phyloP scores from a whole-genome alignment of 2,888 invertebrate genomes.

The Zaprionus obscuricornis region DNA sequence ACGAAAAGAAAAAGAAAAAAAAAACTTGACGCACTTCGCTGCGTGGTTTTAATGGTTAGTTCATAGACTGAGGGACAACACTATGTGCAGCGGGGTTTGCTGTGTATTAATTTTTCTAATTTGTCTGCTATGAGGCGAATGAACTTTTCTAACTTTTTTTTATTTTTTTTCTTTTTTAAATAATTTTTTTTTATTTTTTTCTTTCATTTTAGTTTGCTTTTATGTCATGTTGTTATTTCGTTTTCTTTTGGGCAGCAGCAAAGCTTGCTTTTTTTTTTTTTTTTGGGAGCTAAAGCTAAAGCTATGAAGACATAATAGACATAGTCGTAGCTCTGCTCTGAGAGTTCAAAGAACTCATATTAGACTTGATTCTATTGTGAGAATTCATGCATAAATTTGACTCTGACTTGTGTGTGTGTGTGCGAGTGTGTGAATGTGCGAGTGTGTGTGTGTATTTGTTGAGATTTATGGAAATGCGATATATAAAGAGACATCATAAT shows the following conservation, averaged over 20 bases:
- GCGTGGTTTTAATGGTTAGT: slow-evolving; percentile 29
- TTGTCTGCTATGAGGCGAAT: slow-evolving; percentile 70
- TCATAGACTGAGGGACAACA: not conserved
- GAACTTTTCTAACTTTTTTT: slow-evolving; percentile 60
- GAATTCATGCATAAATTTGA: slow-evolving; percentile 71
- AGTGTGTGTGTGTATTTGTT: slow-evolving; percentile 20
- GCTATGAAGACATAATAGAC: slow-evolving; percentile 72
- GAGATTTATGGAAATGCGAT: slow-evolving; percentile 65
- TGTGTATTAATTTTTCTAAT: slow-evolving; percentile 77
- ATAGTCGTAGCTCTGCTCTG: slow-evolving; percentile 48
- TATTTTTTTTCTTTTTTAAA: slow-evolving; percentile 28
- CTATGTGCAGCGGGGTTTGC: slow-evolving; percentile 29
- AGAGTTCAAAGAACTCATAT: slow-evolving; percentile 73
- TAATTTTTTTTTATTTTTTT: slow-evolving; percentile 27
- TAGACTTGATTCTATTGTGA: slow-evolving; percentile 62
- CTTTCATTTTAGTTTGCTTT: slow-evolving; percentile 49
- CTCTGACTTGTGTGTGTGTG: slow-evolving; percentile 47
- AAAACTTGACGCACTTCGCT: slow-evolving; percentile 59
- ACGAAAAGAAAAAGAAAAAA: slow-evolving; percentile 16
- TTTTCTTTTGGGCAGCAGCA: slow-evolving; percentile 60
- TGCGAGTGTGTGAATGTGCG: no score
- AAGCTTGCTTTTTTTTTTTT: slow-evolving; percentile 38
- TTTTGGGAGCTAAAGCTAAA: slow-evolving; percentile 35
- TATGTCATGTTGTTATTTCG: slow-evolving; percentile 72
- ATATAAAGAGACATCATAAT: slow-evolving; percentile 46